Conservation (phyloP, 2,797 vertebrate genomes). For the Neosilurus hyrtlii region DNA sequence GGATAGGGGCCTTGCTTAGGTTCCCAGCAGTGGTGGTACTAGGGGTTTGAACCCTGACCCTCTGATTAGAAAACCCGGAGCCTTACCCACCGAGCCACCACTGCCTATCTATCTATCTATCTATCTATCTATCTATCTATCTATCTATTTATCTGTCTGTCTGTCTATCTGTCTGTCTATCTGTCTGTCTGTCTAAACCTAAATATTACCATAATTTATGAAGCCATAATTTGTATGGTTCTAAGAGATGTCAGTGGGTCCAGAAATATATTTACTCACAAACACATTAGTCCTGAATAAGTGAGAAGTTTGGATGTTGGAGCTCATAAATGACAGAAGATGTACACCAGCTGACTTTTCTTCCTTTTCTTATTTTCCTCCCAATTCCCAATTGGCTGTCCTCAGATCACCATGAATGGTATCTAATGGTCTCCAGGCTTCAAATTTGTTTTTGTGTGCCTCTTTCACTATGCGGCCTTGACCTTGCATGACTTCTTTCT, state of each 20-base stretch:
- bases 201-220: neutral
- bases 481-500: slow-evolving; percentile 26
- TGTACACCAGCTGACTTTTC: slow-evolving; percentile 8
- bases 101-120: neutral
- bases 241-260: neutral
- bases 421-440: slow-evolving; percentile 43
- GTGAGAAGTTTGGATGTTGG: neutral
- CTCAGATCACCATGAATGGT: slow-evolving; percentile 10
- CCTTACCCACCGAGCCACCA: too few relatives aligned
- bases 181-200: neutral
- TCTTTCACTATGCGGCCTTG: slow-evolving; percentile 41
- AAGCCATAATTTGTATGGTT: neutral
- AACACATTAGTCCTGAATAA: neutral
- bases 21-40: too few relatives aligned
- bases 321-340: slow-evolving; percentile 8
- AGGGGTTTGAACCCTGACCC: too few relatives aligned
- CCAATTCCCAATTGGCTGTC: neutral
- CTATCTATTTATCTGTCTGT: neutral
- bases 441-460: slow-evolving; percentile 11
- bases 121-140: neutral
- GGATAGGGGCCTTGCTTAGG: too few relatives aligned
- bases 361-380: slow-evolving; percentile 21
- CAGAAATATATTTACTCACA: neutral
- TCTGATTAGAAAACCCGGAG: too few relatives aligned
- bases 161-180: neutral